phyloP scores from a whole-genome alignment of 2,113 vertebrate species.

The Rhinopomastus cyanomelas region DNA sequence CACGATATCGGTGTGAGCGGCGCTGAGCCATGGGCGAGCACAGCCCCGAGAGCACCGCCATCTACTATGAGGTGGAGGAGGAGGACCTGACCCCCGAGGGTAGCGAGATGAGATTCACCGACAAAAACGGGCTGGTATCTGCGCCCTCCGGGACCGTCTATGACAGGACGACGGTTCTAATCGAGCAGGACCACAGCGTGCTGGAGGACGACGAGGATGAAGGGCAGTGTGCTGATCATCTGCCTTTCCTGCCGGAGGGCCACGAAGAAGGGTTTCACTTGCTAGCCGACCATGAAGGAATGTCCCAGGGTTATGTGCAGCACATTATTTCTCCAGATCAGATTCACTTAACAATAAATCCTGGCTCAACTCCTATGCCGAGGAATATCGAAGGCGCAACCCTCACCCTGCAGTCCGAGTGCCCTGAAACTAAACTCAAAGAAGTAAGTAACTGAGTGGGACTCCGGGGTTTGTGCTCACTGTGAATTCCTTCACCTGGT shows the following conservation, averaged over 20 bases:
- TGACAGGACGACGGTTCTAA: constrained; percentile 96
- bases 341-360: constrained; percentile 98
- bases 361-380: constrained; percentile 96
- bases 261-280: constrained; percentile 88
- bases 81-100: constrained; percentile 79
- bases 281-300: constrained; percentile 90
- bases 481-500: background rate
- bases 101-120: constrained; percentile 81
- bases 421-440: constrained; percentile 94
- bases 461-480: background rate
- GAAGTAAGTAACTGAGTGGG: constrained; percentile 79
- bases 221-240: constrained; percentile 85
- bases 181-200: constrained; percentile 92
- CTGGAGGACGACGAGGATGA: constrained; percentile 85
- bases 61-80: constrained; percentile 85
- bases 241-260: constrained; percentile 88
- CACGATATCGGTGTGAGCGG: constrained; percentile 67
- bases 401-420: constrained; percentile 95
- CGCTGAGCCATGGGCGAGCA: constrained; percentile 91
- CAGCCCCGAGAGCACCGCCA: constrained; percentile 83
- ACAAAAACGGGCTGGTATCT: constrained; percentile 82
- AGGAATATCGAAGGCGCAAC: constrained; percentile 98
- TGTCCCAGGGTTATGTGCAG: constrained; percentile 98
- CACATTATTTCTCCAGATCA: constrained; percentile 98
- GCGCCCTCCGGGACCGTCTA: constrained; percentile 88